Percentiles rank a stretch among this genome's conserved stretches.
phyloP scores from a whole-genome alignment of 2,888 invertebrate species.

The Aspidiotus destructor region DNA sequence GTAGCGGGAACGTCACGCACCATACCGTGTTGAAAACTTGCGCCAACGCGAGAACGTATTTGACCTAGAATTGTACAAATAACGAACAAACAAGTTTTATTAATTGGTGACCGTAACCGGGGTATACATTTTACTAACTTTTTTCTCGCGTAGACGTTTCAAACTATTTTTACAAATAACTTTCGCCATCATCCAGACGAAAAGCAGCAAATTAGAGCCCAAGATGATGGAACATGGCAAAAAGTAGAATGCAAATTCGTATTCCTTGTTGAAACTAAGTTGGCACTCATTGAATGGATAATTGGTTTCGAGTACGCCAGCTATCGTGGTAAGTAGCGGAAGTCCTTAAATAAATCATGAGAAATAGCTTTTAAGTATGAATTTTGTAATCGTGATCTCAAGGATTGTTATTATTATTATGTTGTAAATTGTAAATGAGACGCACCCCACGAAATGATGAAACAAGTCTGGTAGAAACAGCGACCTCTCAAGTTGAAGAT shows the following conservation, averaged over 20 bases:
- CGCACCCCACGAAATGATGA: constrained; percentile 25
- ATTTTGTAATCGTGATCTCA: too few relatives aligned
- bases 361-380: too few relatives aligned
- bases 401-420: too few relatives aligned
- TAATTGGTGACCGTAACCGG: not conserved
- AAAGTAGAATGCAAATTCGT: constrained; percentile 3
- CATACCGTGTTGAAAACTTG: constrained; percentile 21
- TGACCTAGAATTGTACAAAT: not conserved
- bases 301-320: not conserved
- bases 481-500: constrained; percentile 14
- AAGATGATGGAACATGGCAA: constrained; percentile 16
- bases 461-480: constrained; percentile 11
- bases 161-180: constrained; percentile 21
- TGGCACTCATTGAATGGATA: not conserved
- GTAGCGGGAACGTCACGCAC: constrained; percentile 12
- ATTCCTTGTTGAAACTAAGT: not conserved
- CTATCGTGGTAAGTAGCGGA: not conserved
- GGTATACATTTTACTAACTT: constrained; percentile 10
- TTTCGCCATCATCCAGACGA: constrained; percentile 17
- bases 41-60: constrained; percentile 7
- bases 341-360: not conserved
- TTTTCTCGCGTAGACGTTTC: constrained; percentile 8
- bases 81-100: not conserved
- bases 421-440: too few relatives aligned
- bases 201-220: constrained; percentile 7